Evolutionary conservation across 2,113 vertebrate species (phyloP).

Genomic region (Cyanistes caeruleus): DNA sequence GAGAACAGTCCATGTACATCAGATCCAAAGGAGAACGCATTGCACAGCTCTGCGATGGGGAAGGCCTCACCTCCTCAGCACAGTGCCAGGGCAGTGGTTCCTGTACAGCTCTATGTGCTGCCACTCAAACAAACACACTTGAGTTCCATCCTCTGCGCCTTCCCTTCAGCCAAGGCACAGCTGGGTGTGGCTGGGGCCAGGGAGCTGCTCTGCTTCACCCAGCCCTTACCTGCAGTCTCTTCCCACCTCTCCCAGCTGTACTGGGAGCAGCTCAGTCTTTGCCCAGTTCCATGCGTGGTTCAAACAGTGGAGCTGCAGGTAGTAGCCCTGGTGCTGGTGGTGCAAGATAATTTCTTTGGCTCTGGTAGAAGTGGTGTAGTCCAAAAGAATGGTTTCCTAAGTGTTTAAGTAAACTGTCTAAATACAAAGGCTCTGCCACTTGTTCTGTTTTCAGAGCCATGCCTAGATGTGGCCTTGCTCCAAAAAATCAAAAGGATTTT

Average conservation of each 20-base stretch:
- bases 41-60: background rate
- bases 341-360: background rate
- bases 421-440: background rate
- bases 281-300: background rate
- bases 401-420: background rate
- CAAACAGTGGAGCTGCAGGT: background rate
- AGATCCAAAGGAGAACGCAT: background rate
- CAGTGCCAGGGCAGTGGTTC: fast-evolving
- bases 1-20: background rate
- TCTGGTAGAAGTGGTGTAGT: no score
- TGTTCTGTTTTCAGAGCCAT: background rate
- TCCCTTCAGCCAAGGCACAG: background rate
- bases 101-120: fast-evolving
- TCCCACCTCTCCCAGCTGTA: background rate
- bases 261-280: background rate
- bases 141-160: background rate
- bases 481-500: background rate
- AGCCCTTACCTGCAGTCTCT: background rate
- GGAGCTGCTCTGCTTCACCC: background rate
- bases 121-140: fast-evolving
- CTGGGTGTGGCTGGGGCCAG: background rate
- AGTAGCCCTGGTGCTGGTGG: fast-evolving
- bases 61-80: background rate
- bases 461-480: background rate
- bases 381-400: background rate